Evolutionary conservation across 2,888 invertebrate species (phyloP).

Genomic region (Sinhomidia bicolor): DNA sequence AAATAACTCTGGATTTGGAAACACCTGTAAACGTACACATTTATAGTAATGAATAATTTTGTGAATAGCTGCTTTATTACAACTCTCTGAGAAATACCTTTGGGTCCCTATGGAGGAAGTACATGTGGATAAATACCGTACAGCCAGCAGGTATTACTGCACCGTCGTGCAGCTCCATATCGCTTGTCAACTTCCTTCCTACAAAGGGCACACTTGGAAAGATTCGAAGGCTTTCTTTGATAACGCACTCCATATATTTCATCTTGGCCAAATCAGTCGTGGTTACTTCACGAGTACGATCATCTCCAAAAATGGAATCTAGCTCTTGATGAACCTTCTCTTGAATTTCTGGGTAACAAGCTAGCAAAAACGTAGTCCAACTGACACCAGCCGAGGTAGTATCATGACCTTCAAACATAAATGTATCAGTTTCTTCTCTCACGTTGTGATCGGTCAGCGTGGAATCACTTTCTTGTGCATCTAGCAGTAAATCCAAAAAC

Average conservation of each 20-base stretch:
- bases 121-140: conserved; percentile 81
- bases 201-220: conserved; percentile 81
- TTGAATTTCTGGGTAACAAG: conserved; percentile 57
- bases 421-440: conserved; percentile 81
- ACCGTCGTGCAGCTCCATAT: conserved; percentile 77
- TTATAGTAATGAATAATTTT: too few species aligned
- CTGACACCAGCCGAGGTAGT: conserved; percentile 48
- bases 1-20: conserved; percentile 83
- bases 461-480: conserved; percentile 39
- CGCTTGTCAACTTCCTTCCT: conserved; percentile 80
- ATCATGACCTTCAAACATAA: conserved; percentile 66
- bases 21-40: too few species aligned
- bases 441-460: conserved; percentile 81
- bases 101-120: conserved; percentile 82
- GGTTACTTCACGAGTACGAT: conserved; percentile 56
- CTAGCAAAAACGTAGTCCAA: conserved; percentile 61
- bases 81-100: too few species aligned
- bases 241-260: conserved; percentile 82
- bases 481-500: conserved; percentile 37
- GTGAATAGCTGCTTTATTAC: too few species aligned
- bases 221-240: conserved; percentile 81
- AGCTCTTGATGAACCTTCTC: conserved; percentile 61
- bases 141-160: conserved; percentile 81
- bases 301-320: conserved; percentile 69
- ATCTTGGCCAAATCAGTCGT: conserved; percentile 81